Evolutionary conservation across 2,113 vertebrate species (phyloP), one percentile per base, ranked within the genome.

Genomic region (Salvelinus namaycush): DNA sequence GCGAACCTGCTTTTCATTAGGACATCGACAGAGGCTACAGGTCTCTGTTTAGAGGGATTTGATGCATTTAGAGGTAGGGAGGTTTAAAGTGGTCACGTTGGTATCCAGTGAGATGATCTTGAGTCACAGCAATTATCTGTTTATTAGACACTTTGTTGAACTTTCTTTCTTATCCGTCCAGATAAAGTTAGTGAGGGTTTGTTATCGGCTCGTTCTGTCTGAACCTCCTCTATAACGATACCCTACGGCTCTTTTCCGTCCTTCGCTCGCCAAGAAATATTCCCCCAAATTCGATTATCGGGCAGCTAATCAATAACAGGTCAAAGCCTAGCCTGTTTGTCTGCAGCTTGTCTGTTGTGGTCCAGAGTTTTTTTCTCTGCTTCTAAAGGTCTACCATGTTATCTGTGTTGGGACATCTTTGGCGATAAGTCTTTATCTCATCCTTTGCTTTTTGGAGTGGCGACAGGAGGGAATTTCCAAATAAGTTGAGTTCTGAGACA

Each of bases 261-360:
- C 92, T 87, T 81, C 49, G 86, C 89, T 86, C 91, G 93, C 94
- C 90, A 92, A 95, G 87, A 88, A 94, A 93, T 91, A 93, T 78
- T 82, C 86, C 89, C 83, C 86, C 84, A 94, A 97, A 98, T 97
- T 94, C 90, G 96, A 98, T 98, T 98, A 98, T 95, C 93, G 93
- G 92, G 88, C 92, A 86, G 87, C 93, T 97, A 97, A 98, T 98
- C 94, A 95, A 95, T 82, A 96, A 92, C 96, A 97, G 96, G 92
- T 95, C 93, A 93, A 94, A 91, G 93, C 92, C 78, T 75, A 91
- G 84, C 85, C 84, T 82, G 85, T 83, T 89, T 76, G 87, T 79
- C 73, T 80, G 83, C 76, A 77, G 81, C 79, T 74, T 76, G 70
- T 64, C 7, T 31, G 27, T 62, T 60, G 16, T 69, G 73, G 74